Percentiles rank a stretch among this genome's conserved stretches.
Conservation (phyloP, 30 jellyfish, hydroid and myxozoan species). For the Mastigias papua region DNA sequence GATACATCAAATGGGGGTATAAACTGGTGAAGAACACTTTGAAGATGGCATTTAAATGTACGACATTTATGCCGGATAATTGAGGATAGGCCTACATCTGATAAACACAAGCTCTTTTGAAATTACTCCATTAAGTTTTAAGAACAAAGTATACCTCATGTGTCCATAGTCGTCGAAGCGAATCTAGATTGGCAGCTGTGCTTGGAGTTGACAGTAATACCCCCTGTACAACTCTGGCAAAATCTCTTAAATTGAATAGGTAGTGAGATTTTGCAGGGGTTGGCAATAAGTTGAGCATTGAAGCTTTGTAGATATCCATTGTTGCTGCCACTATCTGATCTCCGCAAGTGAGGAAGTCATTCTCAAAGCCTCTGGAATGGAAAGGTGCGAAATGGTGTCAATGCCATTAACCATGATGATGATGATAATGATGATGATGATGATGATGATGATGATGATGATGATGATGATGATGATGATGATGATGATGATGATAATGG, state of each 20-base stretch:
- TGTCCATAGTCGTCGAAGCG: conserved; percentile 92
- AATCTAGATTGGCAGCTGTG: conserved; percentile 76
- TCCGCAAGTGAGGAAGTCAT: conserved; percentile 78
- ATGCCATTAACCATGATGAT: no score
- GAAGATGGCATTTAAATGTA: no score
- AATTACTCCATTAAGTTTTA: neutral
- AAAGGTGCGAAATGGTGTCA: no score
- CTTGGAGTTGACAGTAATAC: conserved; percentile 83
- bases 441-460: no score
- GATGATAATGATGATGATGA: no score
- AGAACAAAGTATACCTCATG: conserved; percentile 83
- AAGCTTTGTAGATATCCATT: conserved; percentile 85
- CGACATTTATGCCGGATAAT: no score
- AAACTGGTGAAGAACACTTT: no score
- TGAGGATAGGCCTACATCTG: no score
- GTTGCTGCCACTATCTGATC: conserved; percentile 90
- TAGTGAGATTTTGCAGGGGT: conserved; percentile 99
- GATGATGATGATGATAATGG: no score
- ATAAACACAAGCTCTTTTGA: neutral
- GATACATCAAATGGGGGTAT: no score
- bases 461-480: no score
- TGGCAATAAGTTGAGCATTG: conserved; percentile 92
- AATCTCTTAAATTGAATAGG: conserved; percentile 93
- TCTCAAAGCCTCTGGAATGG: conserved; percentile 80
- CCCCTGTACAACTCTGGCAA: conserved; percentile 98